These are phyloP conservation scores for Noturus placidus DNA, from an alignment of 2,113 vertebrate species.

Conservation along the genomic window DNA sequence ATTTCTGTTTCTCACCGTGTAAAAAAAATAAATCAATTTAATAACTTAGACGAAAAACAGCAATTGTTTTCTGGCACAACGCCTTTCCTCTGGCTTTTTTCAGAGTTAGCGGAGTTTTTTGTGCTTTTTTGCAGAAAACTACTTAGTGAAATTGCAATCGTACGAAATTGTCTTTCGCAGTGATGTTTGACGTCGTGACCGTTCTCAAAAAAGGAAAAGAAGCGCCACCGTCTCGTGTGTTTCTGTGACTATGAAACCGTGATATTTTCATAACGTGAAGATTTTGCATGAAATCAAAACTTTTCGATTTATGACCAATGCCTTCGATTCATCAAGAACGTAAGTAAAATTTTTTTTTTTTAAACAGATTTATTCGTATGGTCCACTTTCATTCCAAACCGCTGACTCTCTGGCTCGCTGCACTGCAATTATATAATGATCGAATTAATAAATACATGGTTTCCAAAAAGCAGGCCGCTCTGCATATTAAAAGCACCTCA, in stretches of 20 bases:
- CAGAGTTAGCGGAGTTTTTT: too few species aligned
- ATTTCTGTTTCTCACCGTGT: not conserved
- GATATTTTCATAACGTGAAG: not conserved
- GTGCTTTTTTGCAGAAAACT: too few species aligned
- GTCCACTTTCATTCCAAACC: not conserved
- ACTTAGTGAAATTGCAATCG: too few species aligned
- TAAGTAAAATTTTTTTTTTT: not conserved
- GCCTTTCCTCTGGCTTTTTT: not conserved
- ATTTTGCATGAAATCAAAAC: not conserved
- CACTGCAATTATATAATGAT: slow-evolving; percentile 5
- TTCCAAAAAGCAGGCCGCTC: not conserved
- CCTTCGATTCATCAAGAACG: not conserved
- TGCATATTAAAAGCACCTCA: slow-evolving; percentile 29
- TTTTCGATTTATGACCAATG: not conserved
- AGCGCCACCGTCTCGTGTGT: not conserved
- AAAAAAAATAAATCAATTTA: not conserved
- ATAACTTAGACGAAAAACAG: not conserved
- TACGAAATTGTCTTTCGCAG: too few species aligned
- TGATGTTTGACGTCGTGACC: too few species aligned
- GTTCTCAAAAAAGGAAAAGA: not conserved
- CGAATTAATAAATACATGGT: slow-evolving; percentile 23
- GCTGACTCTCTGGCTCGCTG: not conserved
- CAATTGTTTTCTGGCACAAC: too few species aligned
- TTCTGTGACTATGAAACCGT: not conserved
- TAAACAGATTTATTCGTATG: not conserved